Evolutionary conservation across 1,140 invertebrate genomes (phyloP).

Genomic region (Samia ricini): DNA sequence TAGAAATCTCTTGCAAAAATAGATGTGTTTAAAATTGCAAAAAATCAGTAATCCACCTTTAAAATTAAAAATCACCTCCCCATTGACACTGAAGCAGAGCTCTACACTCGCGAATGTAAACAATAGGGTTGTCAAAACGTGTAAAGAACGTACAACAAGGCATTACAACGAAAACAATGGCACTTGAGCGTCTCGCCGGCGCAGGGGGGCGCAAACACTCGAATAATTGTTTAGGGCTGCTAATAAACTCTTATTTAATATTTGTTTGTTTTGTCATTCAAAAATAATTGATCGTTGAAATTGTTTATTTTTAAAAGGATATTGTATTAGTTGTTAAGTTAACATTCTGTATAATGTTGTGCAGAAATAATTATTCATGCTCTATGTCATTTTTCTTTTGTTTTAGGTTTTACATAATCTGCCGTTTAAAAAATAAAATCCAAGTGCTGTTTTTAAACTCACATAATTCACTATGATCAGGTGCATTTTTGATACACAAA

Average conservation of each 20-base stretch:
- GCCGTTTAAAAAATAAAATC: too few species aligned
- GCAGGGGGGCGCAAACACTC: neutral
- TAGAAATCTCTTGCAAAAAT: too few species aligned
- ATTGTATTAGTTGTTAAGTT: neutral
- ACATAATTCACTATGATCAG: too few species aligned
- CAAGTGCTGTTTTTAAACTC: too few species aligned
- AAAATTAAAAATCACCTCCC: neutral
- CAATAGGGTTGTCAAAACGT: constrained; percentile 1
- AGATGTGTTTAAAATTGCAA: too few species aligned
- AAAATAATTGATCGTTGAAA: constrained; percentile 1
- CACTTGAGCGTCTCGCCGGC: neutral
- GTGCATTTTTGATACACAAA: too few species aligned
- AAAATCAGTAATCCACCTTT: neutral
- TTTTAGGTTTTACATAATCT: too few species aligned
- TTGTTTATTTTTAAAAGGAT: neutral
- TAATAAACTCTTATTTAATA: neutral
- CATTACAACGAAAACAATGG: constrained; percentile 1
- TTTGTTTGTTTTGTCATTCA: neutral
- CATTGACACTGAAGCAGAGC: neutral
- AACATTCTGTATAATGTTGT: neutral
- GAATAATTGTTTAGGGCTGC: neutral
- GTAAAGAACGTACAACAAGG: constrained; percentile 1
- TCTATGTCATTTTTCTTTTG: too few species aligned
- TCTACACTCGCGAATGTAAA: neutral
- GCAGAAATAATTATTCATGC: neutral